These are phyloP conservation scores for Cephalopachus bancanus DNA, from an alignment of 2,797 vertebrate species.

Conservation along the genomic window DNA sequence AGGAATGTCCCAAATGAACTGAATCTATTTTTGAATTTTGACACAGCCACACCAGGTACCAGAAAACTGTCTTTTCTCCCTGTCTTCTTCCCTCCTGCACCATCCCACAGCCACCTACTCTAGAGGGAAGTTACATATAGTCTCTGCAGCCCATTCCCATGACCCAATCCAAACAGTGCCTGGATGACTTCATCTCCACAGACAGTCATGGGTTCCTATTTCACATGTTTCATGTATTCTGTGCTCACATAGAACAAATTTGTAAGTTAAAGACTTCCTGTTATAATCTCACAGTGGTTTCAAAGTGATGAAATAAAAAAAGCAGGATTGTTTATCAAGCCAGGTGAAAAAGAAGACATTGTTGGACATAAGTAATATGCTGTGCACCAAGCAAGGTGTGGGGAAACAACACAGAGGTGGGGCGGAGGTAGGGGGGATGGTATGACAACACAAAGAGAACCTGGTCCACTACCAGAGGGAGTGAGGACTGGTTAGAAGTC, in stretches of 20 bases:
- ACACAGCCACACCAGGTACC: neutral
- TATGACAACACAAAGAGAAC: no score
- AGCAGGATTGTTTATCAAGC: neutral
- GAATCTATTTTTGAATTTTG: slow-evolving; percentile 35
- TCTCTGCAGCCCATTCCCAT: neutral
- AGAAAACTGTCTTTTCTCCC: neutral
- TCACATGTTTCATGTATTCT: neutral
- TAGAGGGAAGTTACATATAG: neutral
- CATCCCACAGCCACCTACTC: neutral
- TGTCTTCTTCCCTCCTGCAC: neutral
- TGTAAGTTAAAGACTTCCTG: neutral
- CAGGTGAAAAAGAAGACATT: neutral
- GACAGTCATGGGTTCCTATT: neutral
- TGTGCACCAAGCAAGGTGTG: neutral
- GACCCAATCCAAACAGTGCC: neutral
- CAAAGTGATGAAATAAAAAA: neutral
- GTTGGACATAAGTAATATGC: no score
- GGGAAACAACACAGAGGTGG: neutral
- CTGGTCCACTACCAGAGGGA: no score
- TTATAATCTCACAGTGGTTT: neutral
- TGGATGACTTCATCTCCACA: neutral
- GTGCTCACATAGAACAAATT: no score
- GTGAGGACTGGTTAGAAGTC: no score
- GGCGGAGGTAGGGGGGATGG: no score
- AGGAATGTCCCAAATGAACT: neutral